Base-by-base conservation (phyloP, 2,797 vertebrate genomes). In the Argya squamiceps region DNA sequence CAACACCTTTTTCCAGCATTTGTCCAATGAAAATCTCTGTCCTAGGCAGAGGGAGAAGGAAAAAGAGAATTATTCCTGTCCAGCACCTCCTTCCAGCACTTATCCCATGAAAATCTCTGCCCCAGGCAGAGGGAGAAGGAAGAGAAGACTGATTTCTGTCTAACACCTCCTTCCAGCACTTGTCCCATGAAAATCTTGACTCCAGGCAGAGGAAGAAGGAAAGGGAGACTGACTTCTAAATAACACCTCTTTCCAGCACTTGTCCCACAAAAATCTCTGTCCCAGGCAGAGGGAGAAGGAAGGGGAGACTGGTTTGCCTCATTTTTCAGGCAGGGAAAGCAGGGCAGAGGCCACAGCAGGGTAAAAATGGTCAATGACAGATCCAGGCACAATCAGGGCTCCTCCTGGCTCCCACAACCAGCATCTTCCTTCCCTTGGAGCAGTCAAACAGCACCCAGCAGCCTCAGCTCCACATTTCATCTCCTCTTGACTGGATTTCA, bases 51-150 rank as follows among this genome's bases (percentile, higher is more conserved):
- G 32, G 27, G 14, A 58, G 17, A 30, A 49, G 18, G 46, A 43
- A 27, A 5, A 19, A 15, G 41, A 2, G 2, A 64, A 6, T 1
- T 4, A 9, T 19, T 9, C 3, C 14, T 12, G 27, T 5, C 37
- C 0, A 60, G 3, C 11, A 29, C 8, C 56, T 58, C 56, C 56
- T 26, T 58, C 15, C 34, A 58, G 56, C 15, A 8, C 15, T 15
- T 58, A 7, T 58, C 10, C n/a, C 34, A 8, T 12, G 34, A 26
- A 58, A 58, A 17, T 36, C 56, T 12, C 34, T 36, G 23, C 23
- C 6, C 53, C 32, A n/a, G 20, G 20, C 32, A 55, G 4, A n/a
- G 32, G 20, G 53, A 55, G 53, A 55, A n/a, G 9, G 53, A n/a
- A n/a, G 3, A 3, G 21, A 13, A 55, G 53, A n/a, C 1, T 55